phyloP scores from a whole-genome alignment of 2,888 invertebrate species.

The Patella depressa region DNA sequence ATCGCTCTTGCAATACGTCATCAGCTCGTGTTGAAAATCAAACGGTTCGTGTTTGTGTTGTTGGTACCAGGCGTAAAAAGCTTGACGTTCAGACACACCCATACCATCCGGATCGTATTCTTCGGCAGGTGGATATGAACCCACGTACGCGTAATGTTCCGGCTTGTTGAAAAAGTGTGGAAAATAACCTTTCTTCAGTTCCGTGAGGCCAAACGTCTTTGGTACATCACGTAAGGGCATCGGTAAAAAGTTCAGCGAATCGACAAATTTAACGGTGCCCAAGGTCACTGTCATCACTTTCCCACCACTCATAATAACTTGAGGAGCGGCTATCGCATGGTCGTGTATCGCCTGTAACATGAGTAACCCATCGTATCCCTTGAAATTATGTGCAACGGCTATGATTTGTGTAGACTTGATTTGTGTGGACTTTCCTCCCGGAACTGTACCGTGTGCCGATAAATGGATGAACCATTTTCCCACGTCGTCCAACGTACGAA shows the following conservation, averaged over 20 bases:
- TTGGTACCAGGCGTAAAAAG: too few species aligned
- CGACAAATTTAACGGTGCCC: neutral
- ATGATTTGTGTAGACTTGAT: neutral
- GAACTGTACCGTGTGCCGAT: neutral
- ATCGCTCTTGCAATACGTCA: too few species aligned
- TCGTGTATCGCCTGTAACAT: neutral
- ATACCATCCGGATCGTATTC: too few species aligned
- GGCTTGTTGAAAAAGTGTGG: neutral
- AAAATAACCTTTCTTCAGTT: constrained; percentile 6
- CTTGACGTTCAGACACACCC: too few species aligned
- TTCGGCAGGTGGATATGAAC: neutral
- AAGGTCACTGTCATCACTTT: neutral
- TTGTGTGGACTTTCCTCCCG: neutral
- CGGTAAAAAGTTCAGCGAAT: neutral
- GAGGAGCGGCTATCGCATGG: neutral
- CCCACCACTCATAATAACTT: neutral
- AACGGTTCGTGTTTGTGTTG: too few species aligned
- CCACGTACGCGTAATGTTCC: neutral
- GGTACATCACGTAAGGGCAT: neutral
- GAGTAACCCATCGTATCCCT: neutral
- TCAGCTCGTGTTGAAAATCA: too few species aligned
- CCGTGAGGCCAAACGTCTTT: neutral
- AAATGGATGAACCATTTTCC: neutral
- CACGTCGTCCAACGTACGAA: neutral
- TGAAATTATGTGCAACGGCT: neutral